phyloP scores from a whole-genome alignment of 1,140 invertebrate species.

The Chlorops oryzae region DNA sequence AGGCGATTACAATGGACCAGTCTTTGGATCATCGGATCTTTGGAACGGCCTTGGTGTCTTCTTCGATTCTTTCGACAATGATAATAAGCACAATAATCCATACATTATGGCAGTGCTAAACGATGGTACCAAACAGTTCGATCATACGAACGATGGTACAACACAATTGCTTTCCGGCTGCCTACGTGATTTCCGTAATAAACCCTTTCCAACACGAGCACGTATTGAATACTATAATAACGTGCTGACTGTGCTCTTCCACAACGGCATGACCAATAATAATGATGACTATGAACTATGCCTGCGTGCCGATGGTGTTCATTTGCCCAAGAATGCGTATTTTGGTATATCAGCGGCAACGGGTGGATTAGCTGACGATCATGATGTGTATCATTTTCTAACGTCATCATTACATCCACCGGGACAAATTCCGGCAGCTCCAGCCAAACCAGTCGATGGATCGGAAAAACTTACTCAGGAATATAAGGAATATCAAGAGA shows the following conservation, averaged over 20 bases:
- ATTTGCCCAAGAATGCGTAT: constrained; percentile 77
- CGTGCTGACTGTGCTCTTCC: constrained; percentile 84
- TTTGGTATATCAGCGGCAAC: constrained; percentile 98
- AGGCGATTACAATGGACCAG: constrained; percentile 80
- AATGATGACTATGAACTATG: constrained; percentile 93
- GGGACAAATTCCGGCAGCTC: constrained; percentile 48
- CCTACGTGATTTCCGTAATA: constrained; percentile 94
- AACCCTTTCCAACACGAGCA: constrained; percentile 89
- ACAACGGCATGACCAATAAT: constrained; percentile 93
- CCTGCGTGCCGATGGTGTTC: constrained; percentile 83
- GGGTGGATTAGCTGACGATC: constrained; percentile 82
- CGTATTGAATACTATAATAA: constrained; percentile 94
- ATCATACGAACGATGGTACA: constrained; percentile 93
- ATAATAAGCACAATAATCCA: constrained; percentile 97
- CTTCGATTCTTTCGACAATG: constrained; percentile 99
- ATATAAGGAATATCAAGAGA: constrained; percentile 89
- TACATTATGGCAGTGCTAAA: constrained; percentile 96
- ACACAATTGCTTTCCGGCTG: constrained; percentile 90
- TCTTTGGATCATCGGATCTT: constrained; percentile 91
- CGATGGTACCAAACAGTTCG: constrained; percentile 88
- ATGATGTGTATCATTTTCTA: constrained; percentile 89
- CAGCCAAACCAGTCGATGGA: constrained; percentile 53
- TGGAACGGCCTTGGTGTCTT: constrained; percentile 94
- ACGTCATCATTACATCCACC: constrained; percentile 75
- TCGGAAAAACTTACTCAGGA: constrained; percentile 83